Base-by-base conservation (phyloP, 2,888 invertebrate species). In the Ophioninae sp. region DNA sequence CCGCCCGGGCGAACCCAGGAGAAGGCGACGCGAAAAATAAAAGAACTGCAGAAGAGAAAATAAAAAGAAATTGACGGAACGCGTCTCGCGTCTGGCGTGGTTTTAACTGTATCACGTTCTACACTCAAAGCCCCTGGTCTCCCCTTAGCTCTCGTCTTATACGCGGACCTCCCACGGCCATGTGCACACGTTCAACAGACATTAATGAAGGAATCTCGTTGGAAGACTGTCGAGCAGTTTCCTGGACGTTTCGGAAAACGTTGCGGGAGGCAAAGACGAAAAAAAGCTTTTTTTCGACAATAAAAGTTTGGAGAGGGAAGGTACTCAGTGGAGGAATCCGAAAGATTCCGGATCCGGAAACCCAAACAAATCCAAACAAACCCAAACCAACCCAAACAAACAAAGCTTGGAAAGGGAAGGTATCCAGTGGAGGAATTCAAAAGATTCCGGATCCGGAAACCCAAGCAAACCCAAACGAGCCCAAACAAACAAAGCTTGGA, bases 171-270 rank as follows among this genome's bases (percentile, higher is more conserved):
- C 82, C 84, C 83, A 80, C 81, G 77, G 78, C 73, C 82, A 85
- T 83, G 81, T 51, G 51, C 51, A 51, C 61, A 17, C 84, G 82
- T 75, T 85, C 64, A 20, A 20, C 68, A 67, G 83, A 84, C 80
- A 80, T 67, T 87, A 86, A 87, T 83, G 85, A 86, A 85, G 81
- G 80, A 84, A 85, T 86, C 85, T 83, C 84, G 56, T 59, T 78
- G 69, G 80, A 78, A 85, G 51, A 75, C 56, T 61, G 76, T 56
- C 64, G 67, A 65, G 59, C 64, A 51, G 30, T 69, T 79, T 58
- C 58, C 23, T 67, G 22, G 59, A 30, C 13, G 59, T 65, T 22
- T 30, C 37, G 13, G 51, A 77, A 67, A 61, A 73, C 41, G 63
- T 44, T 73, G 63, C 23, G 61, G 44, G 73, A 44, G 23, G 63